phyloP scores from a whole-genome alignment of 1,140 invertebrate genomes.

The Lordiphosa clarofinis region DNA sequence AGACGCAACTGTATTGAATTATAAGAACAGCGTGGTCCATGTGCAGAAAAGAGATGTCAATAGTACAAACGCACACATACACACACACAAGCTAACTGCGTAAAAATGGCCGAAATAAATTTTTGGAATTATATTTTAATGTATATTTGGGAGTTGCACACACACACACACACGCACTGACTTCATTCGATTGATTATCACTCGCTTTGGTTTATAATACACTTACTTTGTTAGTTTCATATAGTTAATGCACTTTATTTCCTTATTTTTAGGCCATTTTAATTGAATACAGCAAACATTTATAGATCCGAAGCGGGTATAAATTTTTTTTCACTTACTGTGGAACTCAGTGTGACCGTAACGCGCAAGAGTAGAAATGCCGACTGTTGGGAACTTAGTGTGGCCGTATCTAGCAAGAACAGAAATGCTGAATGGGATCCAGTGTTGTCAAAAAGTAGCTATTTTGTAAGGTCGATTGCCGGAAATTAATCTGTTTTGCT shows the following conservation, averaged over 20 bases:
- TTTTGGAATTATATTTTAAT: slow-evolving; percentile 22
- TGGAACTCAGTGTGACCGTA: background rate
- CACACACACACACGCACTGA: slow-evolving; percentile 20
- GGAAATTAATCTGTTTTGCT: too few relatives aligned
- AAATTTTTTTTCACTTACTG: slow-evolving; percentile 7
- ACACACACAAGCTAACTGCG: slow-evolving; percentile 30
- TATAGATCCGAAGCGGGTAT: background rate
- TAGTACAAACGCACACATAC: too few relatives aligned
- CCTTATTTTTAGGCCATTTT: slow-evolving; percentile 9
- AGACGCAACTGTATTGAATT: slow-evolving; percentile 24
- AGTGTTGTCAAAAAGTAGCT: too few relatives aligned
- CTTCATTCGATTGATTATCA: slow-evolving; percentile 6
- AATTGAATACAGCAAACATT: slow-evolving; percentile 9
- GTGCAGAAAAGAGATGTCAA: too few relatives aligned
- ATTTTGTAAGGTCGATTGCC: too few relatives aligned
- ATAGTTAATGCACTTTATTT: slow-evolving; percentile 9
- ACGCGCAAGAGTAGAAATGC: too few relatives aligned
- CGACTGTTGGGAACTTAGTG: too few relatives aligned
- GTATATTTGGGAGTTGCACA: slow-evolving; percentile 17
- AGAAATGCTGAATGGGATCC: too few relatives aligned
- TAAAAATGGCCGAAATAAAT: slow-evolving; percentile 40
- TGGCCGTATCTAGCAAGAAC: too few relatives aligned
- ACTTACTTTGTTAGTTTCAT: slow-evolving; percentile 4
- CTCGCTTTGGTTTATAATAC: background rate
- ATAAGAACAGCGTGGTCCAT: too few relatives aligned